Conservation (phyloP, 1,140 invertebrate species). For the Trichonephila clavata region DNA sequence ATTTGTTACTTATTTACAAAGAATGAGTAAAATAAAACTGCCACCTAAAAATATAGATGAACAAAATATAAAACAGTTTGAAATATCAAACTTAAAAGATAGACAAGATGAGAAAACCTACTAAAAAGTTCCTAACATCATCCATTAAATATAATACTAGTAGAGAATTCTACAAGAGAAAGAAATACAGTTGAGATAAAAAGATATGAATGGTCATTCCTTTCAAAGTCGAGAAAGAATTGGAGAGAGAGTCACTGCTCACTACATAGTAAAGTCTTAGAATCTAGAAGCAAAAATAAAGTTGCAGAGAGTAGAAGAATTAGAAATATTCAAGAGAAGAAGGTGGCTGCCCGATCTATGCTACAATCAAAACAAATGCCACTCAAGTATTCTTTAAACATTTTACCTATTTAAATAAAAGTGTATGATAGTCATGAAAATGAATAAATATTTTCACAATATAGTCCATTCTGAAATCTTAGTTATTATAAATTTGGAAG, state of each 20-base stretch:
- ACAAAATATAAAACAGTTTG: neutral
- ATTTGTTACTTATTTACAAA: neutral
- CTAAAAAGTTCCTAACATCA: neutral
- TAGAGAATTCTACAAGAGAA: slow-evolving; percentile 1
- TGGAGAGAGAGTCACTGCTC: neutral
- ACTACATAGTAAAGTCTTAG: neutral
- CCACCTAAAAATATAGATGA: neutral
- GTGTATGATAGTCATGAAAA: too few species aligned
- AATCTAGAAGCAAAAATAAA: slow-evolving; percentile 5
- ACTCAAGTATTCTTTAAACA: neutral
- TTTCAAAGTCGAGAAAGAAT: slow-evolving; percentile 26
- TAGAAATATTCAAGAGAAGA: neutral
- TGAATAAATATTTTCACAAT: too few species aligned
- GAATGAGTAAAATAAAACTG: neutral
- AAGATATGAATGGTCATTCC: neutral
- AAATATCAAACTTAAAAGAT: slow-evolving; percentile 10
- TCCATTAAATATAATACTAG: neutral
- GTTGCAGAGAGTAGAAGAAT: neutral
- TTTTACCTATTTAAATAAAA: too few species aligned
- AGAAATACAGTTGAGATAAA: neutral
- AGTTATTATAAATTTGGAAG: too few species aligned
- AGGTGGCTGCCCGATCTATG: neutral
- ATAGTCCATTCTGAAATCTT: too few species aligned
- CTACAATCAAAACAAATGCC: neutral
- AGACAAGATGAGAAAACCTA: slow-evolving; percentile 3